These are phyloP conservation scores for Cossypha dichroa DNA, from an alignment of 2,797 vertebrate genomes.

Conservation along the genomic window DNA sequence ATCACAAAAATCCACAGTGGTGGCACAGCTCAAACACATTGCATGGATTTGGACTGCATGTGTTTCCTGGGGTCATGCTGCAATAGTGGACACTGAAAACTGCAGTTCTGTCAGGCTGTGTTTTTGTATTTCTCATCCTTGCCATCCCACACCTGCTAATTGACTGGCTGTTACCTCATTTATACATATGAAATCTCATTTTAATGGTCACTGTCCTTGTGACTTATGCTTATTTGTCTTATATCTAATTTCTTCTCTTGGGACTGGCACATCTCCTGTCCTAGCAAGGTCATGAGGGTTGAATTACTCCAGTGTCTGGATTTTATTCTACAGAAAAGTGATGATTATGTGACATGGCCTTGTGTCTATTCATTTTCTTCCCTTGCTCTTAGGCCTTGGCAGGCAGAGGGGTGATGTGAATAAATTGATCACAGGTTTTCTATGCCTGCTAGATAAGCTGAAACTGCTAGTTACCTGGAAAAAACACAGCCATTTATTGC, in stretches of 20 bases:
- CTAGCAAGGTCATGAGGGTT: background rate
- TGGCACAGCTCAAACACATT: background rate
- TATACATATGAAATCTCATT: background rate
- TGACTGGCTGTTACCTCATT: background rate
- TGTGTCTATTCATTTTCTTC: background rate
- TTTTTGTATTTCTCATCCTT: background rate
- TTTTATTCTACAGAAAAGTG: background rate
- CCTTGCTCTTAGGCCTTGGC: background rate
- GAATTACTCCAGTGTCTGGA: background rate
- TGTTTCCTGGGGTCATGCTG: background rate
- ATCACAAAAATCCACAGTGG: accelerated
- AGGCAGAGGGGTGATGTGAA: background rate
- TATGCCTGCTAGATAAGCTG: background rate
- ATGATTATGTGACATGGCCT: background rate
- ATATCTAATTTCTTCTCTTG: background rate
- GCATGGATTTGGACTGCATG: background rate
- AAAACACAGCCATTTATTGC: background rate
- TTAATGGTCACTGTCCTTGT: background rate
- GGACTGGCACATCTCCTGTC: background rate
- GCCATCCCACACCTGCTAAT: background rate
- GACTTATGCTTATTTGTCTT: accelerated
- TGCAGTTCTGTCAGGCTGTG: background rate
- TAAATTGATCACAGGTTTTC: background rate
- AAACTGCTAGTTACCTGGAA: background rate
- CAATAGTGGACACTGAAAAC: background rate